Evolutionary conservation across 2,888 invertebrate species (phyloP).

Genomic region (Gasteruption jaculator): DNA sequence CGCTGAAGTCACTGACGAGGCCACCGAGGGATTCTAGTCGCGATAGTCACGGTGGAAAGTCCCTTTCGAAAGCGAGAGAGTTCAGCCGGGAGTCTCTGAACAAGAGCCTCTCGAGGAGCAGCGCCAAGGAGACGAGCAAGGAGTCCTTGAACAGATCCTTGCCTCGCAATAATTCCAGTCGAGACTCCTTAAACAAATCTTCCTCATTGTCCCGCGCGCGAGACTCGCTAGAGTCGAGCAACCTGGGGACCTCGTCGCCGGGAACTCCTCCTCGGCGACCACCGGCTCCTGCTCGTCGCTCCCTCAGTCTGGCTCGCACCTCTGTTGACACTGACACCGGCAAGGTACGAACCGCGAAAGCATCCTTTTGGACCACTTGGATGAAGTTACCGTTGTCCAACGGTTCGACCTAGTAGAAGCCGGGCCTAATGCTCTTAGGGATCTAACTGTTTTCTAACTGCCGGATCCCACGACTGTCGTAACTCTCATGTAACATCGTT

Average conservation of each 20-base stretch:
- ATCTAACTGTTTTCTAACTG: too few relatives aligned
- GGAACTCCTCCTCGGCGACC: conserved; percentile 44
- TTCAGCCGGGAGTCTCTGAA: conserved; percentile 43
- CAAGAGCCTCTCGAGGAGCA: not conserved
- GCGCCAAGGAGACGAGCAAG: conserved; percentile 35
- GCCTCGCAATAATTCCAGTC: conserved; percentile 42
- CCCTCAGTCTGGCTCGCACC: conserved; percentile 45
- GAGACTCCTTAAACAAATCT: conserved; percentile 44
- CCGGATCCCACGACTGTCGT: too few relatives aligned
- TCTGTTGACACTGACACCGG: conserved; percentile 51
- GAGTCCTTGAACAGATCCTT: conserved; percentile 43
- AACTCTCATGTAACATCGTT: too few relatives aligned
- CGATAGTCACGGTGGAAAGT: conserved; percentile 37
- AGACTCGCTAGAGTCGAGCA: conserved; percentile 43
- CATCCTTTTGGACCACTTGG: conserved; percentile 67
- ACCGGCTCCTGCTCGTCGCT: conserved; percentile 49
- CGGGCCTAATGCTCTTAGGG: conserved; percentile 26
- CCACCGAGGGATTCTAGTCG: conserved; percentile 44
- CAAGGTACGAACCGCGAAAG: conserved; percentile 70
- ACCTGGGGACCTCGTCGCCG: conserved; percentile 34
- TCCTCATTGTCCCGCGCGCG: conserved; percentile 45
- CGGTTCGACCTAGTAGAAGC: conserved; percentile 51
- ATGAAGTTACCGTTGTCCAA: conserved; percentile 58
- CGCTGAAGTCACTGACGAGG: conserved; percentile 42
- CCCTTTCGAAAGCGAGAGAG: conserved; percentile 36